Base-by-base conservation (phyloP, 2,797 vertebrate genomes). In the Antrozous pallidus region DNA sequence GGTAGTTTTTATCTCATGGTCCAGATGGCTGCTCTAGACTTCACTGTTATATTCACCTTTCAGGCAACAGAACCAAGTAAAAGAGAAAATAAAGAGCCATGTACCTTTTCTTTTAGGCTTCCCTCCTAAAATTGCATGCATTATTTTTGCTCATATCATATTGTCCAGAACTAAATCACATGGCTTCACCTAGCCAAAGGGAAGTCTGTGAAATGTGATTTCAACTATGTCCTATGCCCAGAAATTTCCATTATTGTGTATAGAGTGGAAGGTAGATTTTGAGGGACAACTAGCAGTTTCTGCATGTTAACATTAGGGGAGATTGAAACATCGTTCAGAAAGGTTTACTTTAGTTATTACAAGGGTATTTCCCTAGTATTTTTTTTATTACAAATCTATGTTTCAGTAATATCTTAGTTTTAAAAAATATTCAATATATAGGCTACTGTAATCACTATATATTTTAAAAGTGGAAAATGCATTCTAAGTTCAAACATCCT, bases 371-470 rank as follows among this genome's bases (percentile, higher is more conserved):
- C 65, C 69, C 33, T 31, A 79, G 6, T n/a, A 65, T 81, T 92
- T 86, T 81, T 86, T 61, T 93, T 24, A 69, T 79, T 94, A 42
- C 26, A 82, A 86, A 77, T 90, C 67, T 7, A 20, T 87, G 4
- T 86, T 93, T 93, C 11, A 83, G 33, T 75, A 12, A 69, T 70
- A 69, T 84, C 83, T 91, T 75, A 73, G 20, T 93, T 93, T 94
- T 63, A 74, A 58, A 93, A 96, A 94, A 95, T 80, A 17, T 78
- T 78, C 10, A 22, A 18, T 12, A 67, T 78, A 38, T 33, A 81
- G 28, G 20, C 28, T 91, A 93, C 10, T 95, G 11, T 91, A 17
- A 78, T 87, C 71, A 88, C 20, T 88, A 1, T 78, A 65, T 92
- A 88, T 96, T 91, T 88, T 69, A 73, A 20, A 80, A 77, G 28